Percentiles rank a stretch among this genome's conserved stretches.
These are phyloP conservation scores for Heterohyrax brucei DNA, from an alignment of 2,797 vertebrate genomes.

Conservation along the genomic window DNA sequence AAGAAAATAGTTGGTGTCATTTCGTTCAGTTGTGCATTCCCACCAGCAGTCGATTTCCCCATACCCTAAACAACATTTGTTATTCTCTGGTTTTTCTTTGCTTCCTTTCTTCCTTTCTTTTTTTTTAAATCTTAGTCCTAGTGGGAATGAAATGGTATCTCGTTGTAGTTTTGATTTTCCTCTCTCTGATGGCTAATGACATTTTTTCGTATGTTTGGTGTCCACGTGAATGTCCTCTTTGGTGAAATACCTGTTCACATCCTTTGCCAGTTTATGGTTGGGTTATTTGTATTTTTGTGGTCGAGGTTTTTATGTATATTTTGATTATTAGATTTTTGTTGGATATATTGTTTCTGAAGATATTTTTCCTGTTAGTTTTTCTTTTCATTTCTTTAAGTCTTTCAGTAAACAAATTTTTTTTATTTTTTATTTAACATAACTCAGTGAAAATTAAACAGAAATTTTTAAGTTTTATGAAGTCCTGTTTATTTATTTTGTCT, in stretches of 20 bases:
- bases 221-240: neutral
- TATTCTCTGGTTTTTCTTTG: neutral
- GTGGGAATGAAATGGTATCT: neutral
- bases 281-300: neutral
- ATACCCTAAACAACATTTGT: no score
- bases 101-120: no score
- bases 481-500: neutral
- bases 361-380: neutral
- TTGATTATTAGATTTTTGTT: neutral
- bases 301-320: neutral
- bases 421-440: no score
- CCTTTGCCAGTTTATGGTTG: neutral
- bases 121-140: neutral
- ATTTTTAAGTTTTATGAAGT: neutral
- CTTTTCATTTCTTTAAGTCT: neutral
- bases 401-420: neutral
- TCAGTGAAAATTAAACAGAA: no score
- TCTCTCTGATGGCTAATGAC: neutral
- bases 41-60: no score
- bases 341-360: neutral
- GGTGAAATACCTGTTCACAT: neutral
- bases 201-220: neutral
- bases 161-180: neutral
- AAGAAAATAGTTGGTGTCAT: slow-evolving; percentile 2
- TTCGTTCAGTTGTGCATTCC: slow-evolving; percentile 61